Evolutionary conservation across 2,113 vertebrate species (phyloP).

Genomic region (Brevimyrus niger): DNA sequence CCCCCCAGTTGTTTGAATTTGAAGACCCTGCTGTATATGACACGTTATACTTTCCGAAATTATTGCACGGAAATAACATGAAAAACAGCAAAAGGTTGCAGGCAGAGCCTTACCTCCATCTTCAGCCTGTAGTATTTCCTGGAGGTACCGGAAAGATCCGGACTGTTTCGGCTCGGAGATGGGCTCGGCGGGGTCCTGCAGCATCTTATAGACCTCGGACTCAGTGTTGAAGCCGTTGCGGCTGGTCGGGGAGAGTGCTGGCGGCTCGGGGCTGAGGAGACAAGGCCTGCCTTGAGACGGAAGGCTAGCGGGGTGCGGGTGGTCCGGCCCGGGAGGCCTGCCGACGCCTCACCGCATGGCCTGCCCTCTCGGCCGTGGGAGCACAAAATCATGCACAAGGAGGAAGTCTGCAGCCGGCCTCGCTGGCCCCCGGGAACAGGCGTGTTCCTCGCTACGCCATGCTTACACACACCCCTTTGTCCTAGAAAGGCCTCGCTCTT

Average conservation of each 20-base stretch:
- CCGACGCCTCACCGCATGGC: background rate
- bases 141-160: conserved; percentile 89
- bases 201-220: conserved; percentile 94
- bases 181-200: conserved; percentile 72
- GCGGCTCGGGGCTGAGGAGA: conserved; percentile 64
- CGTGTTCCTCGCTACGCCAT: background rate
- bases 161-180: conserved; percentile 88
- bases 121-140: conserved; percentile 89
- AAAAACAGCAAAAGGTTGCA: background rate
- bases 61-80: background rate
- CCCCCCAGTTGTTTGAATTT: too few relatives aligned
- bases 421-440: background rate
- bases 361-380: background rate
- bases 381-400: background rate
- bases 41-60: background rate
- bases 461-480: background rate
- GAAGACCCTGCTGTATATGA: background rate
- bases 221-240: conserved; percentile 73
- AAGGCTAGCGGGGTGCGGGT: background rate
- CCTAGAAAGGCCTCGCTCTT: background rate
- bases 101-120: conserved; percentile 68
- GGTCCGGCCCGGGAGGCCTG: background rate
- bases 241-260: conserved; percentile 55
- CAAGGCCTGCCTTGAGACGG: background rate
- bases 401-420: background rate